Conservation (phyloP, 2,888 invertebrate species). For the Leucophenga montana region DNA sequence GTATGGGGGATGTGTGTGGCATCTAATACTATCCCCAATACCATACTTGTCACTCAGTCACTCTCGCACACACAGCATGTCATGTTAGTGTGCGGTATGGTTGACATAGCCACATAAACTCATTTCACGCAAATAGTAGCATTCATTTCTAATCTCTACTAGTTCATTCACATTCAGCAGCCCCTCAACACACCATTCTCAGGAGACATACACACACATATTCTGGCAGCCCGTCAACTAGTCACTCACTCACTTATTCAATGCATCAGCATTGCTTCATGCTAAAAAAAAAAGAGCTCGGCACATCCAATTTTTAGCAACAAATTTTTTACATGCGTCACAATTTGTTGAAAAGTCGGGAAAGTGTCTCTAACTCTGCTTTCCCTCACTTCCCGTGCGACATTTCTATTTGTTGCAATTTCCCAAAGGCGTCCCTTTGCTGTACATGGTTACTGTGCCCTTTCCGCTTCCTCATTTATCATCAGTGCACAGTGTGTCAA, state of each 20-base stretch:
- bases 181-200: too few relatives aligned
- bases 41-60: neutral
- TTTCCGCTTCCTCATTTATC: too few relatives aligned
- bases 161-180: too few relatives aligned
- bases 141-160: neutral
- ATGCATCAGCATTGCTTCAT: neutral
- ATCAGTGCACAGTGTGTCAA: too few relatives aligned
- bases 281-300: neutral
- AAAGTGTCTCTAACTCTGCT: neutral
- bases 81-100: neutral
- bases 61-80: neutral
- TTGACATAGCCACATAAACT: neutral
- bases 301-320: neutral
- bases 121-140: slow-evolving; percentile 16
- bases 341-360: neutral
- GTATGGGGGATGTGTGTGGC: too few relatives aligned
- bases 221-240: neutral
- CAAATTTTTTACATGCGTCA: neutral
- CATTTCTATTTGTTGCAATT: slow-evolving; percentile 61
- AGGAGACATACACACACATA: neutral
- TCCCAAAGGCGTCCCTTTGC: slow-evolving; percentile 30
- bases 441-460: neutral
- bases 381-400: slow-evolving; percentile 15
- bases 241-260: slow-evolving; percentile 2
- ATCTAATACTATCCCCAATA: neutral